phyloP scores from a whole-genome alignment of 2,888 invertebrate species.

The Caenorhabditis imperialis region DNA sequence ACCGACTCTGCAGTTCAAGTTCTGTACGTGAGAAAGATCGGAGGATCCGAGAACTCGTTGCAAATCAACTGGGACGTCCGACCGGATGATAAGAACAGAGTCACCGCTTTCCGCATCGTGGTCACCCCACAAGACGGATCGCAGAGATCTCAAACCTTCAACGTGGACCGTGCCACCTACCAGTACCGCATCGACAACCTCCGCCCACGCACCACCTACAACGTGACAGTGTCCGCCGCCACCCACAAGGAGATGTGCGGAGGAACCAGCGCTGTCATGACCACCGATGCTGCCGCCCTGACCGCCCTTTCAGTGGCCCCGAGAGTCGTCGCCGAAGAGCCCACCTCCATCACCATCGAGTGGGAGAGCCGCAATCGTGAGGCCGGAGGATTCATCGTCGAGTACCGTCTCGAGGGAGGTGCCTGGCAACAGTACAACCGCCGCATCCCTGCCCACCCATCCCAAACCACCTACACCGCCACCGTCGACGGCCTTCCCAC shows the following conservation, averaged over 20 bases:
- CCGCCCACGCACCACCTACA: constrained; percentile 76
- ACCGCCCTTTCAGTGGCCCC: constrained; percentile 70
- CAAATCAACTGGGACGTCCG: constrained; percentile 74
- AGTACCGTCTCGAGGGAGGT: constrained; percentile 73
- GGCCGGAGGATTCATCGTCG: constrained; percentile 75
- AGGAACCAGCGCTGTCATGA: constrained; percentile 73
- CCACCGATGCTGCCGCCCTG: constrained; percentile 72
- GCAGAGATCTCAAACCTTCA: constrained; percentile 72
- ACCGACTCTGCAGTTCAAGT: constrained; percentile 72
- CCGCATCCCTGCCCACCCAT: constrained; percentile 71
- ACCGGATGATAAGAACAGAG: constrained; percentile 71
- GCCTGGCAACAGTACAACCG: constrained; percentile 74
- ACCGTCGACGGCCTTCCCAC: constrained; percentile 75
- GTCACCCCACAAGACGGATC: constrained; percentile 72
- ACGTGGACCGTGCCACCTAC: constrained; percentile 75
- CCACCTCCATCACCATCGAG: constrained; percentile 75
- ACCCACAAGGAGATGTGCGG: constrained; percentile 66
- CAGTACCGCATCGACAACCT: constrained; percentile 76
- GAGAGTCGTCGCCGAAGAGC: constrained; percentile 74
- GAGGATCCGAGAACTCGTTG: constrained; percentile 70
- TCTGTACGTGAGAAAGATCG: constrained; percentile 69
- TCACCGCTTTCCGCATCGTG: constrained; percentile 74
- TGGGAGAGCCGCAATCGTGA: constrained; percentile 73
- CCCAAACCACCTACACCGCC: constrained; percentile 70
- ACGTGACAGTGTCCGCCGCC: constrained; percentile 75